phyloP scores from a whole-genome alignment of 1,140 invertebrate species.

The Pseudomyrmex flavicornis region DNA sequence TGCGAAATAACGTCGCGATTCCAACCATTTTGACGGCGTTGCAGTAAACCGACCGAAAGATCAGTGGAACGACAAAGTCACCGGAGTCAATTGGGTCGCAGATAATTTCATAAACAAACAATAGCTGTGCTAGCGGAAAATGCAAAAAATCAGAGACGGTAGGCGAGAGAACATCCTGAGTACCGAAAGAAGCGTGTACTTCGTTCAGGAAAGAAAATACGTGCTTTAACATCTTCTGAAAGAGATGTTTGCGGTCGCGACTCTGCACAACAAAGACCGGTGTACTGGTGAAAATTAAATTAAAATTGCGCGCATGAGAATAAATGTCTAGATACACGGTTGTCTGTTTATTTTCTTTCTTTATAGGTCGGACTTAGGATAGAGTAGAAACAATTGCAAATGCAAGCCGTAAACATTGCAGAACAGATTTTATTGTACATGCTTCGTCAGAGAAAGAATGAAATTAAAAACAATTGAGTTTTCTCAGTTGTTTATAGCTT shows the following conservation, averaged over 20 bases:
- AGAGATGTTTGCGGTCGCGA: conserved; percentile 45
- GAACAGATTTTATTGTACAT: no score
- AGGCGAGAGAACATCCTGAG: conserved; percentile 1
- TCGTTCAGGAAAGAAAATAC: conserved; percentile 16
- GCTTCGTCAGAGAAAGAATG: no score
- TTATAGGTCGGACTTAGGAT: background rate
- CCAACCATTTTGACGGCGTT: conserved; percentile 57
- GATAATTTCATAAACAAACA: conserved; percentile 72
- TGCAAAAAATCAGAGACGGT: conserved; percentile 36
- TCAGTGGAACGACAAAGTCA: conserved; percentile 66
- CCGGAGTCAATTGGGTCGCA: conserved; percentile 74
- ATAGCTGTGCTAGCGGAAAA: conserved; percentile 43
- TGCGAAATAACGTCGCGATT: conserved; percentile 65
- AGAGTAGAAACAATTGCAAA: no score
- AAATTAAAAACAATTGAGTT: no score
- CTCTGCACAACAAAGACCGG: background rate
- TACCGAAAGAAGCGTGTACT: conserved; percentile 12
- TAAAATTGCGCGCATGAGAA: background rate
- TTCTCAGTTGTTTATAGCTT: no score
- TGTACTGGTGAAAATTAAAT: background rate
- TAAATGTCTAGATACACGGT: background rate
- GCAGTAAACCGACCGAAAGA: conserved; percentile 65
- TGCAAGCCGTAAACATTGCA: no score
- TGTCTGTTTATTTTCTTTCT: background rate
- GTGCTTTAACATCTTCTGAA: conserved; percentile 35